These are phyloP conservation scores for Lasioglossum lativentre DNA, from an alignment of 2,888 invertebrate genomes.

Conservation along the genomic window DNA sequence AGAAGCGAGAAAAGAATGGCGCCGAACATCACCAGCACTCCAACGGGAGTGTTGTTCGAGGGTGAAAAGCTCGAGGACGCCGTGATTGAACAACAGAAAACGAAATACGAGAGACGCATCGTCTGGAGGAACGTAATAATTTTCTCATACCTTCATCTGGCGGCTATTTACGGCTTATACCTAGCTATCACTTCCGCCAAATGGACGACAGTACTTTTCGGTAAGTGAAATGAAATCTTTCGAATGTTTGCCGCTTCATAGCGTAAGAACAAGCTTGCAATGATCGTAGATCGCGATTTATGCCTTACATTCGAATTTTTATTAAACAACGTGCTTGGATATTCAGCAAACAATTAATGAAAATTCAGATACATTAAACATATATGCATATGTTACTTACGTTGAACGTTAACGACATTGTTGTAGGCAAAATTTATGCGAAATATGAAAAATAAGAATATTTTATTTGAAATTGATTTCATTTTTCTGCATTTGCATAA, in stretches of 20 bases:
- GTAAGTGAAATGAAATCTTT: constrained; percentile 86
- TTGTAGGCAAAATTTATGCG: too few species aligned
- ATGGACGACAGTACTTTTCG: constrained; percentile 89
- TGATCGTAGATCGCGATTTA: not conserved
- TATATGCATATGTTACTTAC: too few species aligned
- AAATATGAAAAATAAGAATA: not conserved
- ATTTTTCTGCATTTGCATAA: not conserved
- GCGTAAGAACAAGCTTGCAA: not conserved
- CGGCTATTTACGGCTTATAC: constrained; percentile 87
- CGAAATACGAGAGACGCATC: constrained; percentile 81
- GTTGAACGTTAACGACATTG: too few species aligned
- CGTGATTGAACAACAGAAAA: constrained; percentile 38
- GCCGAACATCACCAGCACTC: constrained; percentile 84
- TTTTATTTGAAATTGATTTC: not conserved
- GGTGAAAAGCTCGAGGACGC: constrained; percentile 73
- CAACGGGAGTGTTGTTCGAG: constrained; percentile 83
- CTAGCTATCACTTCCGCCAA: constrained; percentile 91
- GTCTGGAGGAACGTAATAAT: constrained; percentile 95
- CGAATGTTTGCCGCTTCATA: not conserved
- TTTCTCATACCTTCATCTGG: constrained; percentile 91
- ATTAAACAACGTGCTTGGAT: not conserved
- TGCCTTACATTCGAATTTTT: not conserved
- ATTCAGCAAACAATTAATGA: too few species aligned
- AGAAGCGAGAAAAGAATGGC: constrained; percentile 81
- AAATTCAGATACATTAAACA: too few species aligned